Evolutionary conservation across 1,140 invertebrate species (phyloP), one percentile per base, ranked within the genome.

Genomic region (Leptinotarsa texana): DNA sequence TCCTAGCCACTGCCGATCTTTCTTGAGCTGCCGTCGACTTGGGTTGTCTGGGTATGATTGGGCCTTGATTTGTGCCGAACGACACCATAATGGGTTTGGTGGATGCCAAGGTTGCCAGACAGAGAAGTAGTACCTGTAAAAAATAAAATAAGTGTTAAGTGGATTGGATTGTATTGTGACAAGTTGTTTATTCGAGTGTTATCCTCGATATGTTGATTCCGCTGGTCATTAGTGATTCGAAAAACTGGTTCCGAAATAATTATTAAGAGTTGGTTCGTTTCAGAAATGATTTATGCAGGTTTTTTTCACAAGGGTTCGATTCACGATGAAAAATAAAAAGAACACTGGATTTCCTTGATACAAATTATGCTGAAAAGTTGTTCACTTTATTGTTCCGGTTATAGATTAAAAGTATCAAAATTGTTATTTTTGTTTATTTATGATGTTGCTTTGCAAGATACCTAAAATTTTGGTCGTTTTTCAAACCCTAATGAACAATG

Each of bases 81-180:
- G 80, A 75, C 21, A 84, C 83, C 81, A 80, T 82, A 62, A 84
- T 83, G 27, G 82, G 83, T 74, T 82, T 82, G 13, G 79, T 42
- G 0, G 72, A 27, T 17, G 74, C 62, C 73, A 78, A 74, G 61
- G 74, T 69, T 57, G 74, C 63, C 74, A 79, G 66, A 73, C 75
- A 65, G 5, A 74, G n/a, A 22, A 75, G 63, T 57, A 73, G 24
- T 71, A 79, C 69, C 78, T 79, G 78, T 42, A 42, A 42, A 33
- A 77, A 79, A 51, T 13, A 74, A 61, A 73, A 74, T 5, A 13
- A 33, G 63, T 27, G 63, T 21, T 65, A 18, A 33, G 63, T 57
- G n/a, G 51, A 15, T 57, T 57, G 51, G n/a, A 57, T 15, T 57
- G 15, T 57, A 18, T 57, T 57, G 6, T 57, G 51, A 57, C n/a